A percentile compares a stretch with the other conserved stretches of the same genome.
Evolutionary conservation across 2,113 vertebrate genomes (phyloP).

Genomic region (Xyrauchen texanus): DNA sequence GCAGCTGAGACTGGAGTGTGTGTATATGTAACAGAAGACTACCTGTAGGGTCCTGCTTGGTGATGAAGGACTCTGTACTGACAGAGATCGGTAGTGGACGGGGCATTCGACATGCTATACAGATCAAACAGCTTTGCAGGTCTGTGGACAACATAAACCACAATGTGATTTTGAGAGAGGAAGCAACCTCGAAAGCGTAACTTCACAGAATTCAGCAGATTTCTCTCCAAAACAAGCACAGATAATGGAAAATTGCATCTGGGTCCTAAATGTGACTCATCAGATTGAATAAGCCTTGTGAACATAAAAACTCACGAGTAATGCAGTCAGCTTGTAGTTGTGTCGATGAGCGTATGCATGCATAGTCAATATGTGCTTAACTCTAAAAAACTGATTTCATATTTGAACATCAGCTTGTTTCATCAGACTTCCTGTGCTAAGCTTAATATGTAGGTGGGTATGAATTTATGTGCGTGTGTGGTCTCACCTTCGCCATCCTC

Average conservation of each 20-base stretch:
- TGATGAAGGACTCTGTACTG: constrained; percentile 89
- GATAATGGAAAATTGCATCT: no score
- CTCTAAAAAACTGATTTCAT: no score
- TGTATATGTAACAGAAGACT: constrained; percentile 23
- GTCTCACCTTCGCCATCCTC: constrained; percentile 88
- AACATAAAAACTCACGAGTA: no score
- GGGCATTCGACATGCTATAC: constrained; percentile 87
- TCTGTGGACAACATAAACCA: constrained; percentile 69
- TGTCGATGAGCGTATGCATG: no score
- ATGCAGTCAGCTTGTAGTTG: no score
- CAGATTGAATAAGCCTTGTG: no score
- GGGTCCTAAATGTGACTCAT: no score
- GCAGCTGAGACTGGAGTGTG: neutral
- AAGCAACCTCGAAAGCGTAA: no score
- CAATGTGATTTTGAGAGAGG: neutral
- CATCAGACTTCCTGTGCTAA: neutral
- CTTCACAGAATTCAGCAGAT: no score
- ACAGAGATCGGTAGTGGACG: constrained; percentile 74
- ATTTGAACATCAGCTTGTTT: constrained; percentile 11
- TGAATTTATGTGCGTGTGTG: constrained; percentile 15
- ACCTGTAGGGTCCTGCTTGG: constrained; percentile 97
- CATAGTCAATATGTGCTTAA: no score
- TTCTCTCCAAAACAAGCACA: no score
- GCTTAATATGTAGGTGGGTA: constrained; percentile 20
- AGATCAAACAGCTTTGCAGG: constrained; percentile 92